Percentiles rank a stretch among this genome's conserved stretches.
phyloP scores from a whole-genome alignment of 2,888 invertebrate species.

The Scrobipalpa costella region DNA sequence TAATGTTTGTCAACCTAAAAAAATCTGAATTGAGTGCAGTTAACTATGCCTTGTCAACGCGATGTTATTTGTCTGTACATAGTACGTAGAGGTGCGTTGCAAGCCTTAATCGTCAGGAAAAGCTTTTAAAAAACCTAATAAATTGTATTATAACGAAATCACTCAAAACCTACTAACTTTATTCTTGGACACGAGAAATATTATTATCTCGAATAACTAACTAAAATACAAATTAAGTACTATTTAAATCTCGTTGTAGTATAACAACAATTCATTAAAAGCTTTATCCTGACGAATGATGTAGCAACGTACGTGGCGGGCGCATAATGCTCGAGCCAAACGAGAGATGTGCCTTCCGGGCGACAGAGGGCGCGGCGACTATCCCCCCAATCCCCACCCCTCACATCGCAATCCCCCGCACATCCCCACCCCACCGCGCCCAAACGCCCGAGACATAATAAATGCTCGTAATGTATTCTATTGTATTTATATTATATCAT shows the following conservation, averaged over 20 bases:
- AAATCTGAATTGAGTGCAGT: not conserved
- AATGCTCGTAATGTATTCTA: conserved; percentile 76
- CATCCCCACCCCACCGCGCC: conserved; percentile 36
- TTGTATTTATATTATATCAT: conserved; percentile 72
- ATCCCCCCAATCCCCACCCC: conserved; percentile 14
- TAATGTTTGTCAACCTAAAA: no score
- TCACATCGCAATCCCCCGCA: conserved; percentile 36
- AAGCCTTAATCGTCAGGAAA: not conserved
- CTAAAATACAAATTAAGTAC: no score
- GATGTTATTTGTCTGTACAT: conserved; percentile 36
- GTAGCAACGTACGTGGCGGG: conserved; percentile 31
- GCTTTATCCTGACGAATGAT: not conserved
- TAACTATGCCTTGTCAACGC: conserved; percentile 23
- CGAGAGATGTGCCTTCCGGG: conserved; percentile 71
- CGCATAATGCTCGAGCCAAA: conserved; percentile 42
- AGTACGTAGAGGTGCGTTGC: conserved; percentile 32
- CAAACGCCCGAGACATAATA: conserved; percentile 61
- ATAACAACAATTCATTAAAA: not conserved
- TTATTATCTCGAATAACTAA: no score
- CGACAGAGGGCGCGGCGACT: conserved; percentile 40
- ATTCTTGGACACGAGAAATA: no score
- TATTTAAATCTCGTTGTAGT: no score
- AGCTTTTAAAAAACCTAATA: not conserved
- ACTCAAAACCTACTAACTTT: no score
- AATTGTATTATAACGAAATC: no score